These are phyloP conservation scores for Pseudorasbora parva DNA, from an alignment of 2,113 vertebrate species.

Conservation along the genomic window DNA sequence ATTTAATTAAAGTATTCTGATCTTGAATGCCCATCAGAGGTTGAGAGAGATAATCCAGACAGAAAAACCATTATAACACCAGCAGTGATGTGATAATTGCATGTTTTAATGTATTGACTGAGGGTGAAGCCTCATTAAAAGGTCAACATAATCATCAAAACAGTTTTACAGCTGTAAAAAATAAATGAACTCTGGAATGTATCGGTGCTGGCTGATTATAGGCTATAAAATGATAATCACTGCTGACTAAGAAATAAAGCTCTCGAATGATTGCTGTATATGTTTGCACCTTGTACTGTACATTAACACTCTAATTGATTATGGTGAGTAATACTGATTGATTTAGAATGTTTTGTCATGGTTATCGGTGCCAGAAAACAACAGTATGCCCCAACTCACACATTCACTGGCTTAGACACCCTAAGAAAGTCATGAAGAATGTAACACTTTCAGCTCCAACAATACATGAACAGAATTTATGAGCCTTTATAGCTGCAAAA, in stretches of 20 bases:
- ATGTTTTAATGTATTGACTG: constrained; percentile 8
- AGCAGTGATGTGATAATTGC: background rate
- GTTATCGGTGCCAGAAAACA: background rate
- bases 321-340: background rate
- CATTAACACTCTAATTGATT: background rate
- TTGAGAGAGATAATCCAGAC: background rate
- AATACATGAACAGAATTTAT: constrained; percentile 56
- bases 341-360: background rate
- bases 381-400: background rate
- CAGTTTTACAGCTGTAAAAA: constrained; percentile 19
- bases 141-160: background rate
- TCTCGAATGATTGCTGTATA: background rate
- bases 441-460: constrained; percentile 41
- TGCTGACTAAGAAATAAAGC: background rate
- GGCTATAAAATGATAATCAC: background rate
- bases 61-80: background rate
- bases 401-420: constrained; percentile 9
- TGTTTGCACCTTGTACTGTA: background rate
- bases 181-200: constrained; percentile 51
- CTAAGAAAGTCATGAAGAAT: constrained; percentile 46
- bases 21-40: constrained; percentile 41
- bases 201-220: background rate
- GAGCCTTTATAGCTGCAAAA: constrained; percentile 42
- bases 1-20: background rate
- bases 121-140: background rate